Conservation (phyloP, 2,888 invertebrate genomes). For the Scaptomyza reducta region DNA sequence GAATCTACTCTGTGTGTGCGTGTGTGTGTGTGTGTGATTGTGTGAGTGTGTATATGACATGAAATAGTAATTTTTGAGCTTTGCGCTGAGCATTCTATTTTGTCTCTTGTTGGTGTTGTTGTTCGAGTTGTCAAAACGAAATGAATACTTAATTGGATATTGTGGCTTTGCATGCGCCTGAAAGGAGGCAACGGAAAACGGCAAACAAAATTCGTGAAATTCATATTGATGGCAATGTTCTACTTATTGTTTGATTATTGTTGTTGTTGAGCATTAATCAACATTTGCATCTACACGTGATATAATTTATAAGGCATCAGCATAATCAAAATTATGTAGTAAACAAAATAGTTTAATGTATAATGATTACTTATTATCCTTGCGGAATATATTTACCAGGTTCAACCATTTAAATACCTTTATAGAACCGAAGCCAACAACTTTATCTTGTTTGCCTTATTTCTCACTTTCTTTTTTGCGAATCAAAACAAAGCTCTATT, state of each 20-base stretch:
- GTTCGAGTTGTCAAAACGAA: slow-evolving; percentile 70
- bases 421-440: not conserved
- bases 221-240: slow-evolving; percentile 11
- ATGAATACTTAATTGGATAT: slow-evolving; percentile 75
- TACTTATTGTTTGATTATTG: slow-evolving; percentile 5
- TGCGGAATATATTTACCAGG: not conserved
- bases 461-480: slow-evolving; percentile 7
- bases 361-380: too few relatives aligned
- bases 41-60: slow-evolving; percentile 48
- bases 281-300: not conserved
- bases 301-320: not conserved
- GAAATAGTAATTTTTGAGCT: slow-evolving; percentile 69
- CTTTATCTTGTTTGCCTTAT: not conserved
- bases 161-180: slow-evolving; percentile 65
- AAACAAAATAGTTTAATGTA: not conserved
- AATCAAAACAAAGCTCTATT: slow-evolving; percentile 25
- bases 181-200: slow-evolving; percentile 47
- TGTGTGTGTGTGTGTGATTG: slow-evolving; percentile 9
- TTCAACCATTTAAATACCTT: not conserved
- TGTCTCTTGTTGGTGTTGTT: slow-evolving; percentile 16
- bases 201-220: slow-evolving; percentile 12
- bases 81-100: slow-evolving; percentile 25
- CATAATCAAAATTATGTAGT: not conserved
- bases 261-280: slow-evolving; percentile 18
- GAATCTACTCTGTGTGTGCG: slow-evolving; percentile 10